Evolutionary conservation across 1,140 invertebrate species (phyloP).

Genomic region (Laupala kohalensis): DNA sequence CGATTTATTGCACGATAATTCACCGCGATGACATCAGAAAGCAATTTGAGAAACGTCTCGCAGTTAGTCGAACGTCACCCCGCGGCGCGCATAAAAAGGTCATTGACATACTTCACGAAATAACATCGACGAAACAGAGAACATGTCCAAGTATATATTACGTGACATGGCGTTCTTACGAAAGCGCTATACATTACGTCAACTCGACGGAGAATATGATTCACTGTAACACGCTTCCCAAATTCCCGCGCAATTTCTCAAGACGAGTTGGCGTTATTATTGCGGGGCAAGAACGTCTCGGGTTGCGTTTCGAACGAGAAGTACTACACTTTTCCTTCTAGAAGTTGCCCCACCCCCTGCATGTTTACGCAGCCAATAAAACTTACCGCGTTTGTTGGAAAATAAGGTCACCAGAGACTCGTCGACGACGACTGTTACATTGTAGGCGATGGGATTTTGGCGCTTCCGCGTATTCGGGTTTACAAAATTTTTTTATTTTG

Average conservation of each 20-base stretch:
- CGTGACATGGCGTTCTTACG: not conserved
- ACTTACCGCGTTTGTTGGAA: not conserved
- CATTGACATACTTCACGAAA: too few species aligned
- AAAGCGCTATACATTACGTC: not conserved
- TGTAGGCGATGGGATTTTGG: not conserved
- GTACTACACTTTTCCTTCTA: not conserved
- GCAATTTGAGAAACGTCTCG: too few species aligned
- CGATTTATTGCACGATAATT: too few species aligned
- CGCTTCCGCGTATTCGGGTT: not conserved
- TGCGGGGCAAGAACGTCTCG: not conserved
- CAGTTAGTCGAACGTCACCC: too few species aligned
- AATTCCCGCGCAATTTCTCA: not conserved
- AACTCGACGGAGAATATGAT: not conserved
- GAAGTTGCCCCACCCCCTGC: not conserved
- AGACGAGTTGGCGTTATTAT: not conserved
- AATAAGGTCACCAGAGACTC: not conserved
- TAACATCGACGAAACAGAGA: too few species aligned
- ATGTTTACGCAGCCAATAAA: not conserved
- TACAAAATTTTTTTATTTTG: not conserved
- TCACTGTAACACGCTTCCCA: not conserved
- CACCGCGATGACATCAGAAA: too few species aligned
- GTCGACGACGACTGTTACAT: not conserved
- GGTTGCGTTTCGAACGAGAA: not conserved
- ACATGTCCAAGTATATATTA: too few species aligned
- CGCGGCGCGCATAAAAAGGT: too few species aligned